phyloP scores from a whole-genome alignment of 2,797 vertebrate genomes.

The Synaphobranchus kaupii region DNA sequence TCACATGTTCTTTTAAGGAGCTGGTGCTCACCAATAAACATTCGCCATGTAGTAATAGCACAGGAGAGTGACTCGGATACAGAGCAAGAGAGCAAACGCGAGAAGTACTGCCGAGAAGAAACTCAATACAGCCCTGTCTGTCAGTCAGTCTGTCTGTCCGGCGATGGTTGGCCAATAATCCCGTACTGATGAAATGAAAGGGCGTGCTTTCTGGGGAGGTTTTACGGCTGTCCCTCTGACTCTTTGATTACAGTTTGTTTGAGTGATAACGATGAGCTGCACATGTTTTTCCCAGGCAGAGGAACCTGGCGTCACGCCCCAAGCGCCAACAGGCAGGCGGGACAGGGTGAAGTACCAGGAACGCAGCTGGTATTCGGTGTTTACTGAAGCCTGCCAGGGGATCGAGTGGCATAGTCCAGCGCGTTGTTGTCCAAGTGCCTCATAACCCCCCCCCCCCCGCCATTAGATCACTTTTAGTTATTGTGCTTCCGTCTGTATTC shows the following conservation, averaged over 20 bases:
- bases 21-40: not conserved
- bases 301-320: not conserved
- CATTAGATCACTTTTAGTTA: not conserved
- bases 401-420: not conserved
- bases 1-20: not conserved
- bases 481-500: not conserved
- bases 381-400: not conserved
- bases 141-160: not conserved
- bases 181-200: not conserved
- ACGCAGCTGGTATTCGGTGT: not conserved
- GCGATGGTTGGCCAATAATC: not conserved
- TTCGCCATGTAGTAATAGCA: not conserved
- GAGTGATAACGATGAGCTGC: not conserved
- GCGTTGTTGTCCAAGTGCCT: not conserved
- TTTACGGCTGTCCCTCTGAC: not conserved
- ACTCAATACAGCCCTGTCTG: not conserved
- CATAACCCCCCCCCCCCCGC: not conserved
- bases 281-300: conserved; percentile 8
- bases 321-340: not conserved
- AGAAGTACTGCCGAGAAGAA: not conserved
- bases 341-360: not conserved
- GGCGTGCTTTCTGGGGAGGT: not conserved
- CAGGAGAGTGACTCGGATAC: not conserved
- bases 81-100: not conserved
- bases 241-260: not conserved